A percentile compares a stretch with the other conserved stretches of the same genome.
Evolutionary conservation across 2,888 invertebrate genomes (phyloP).

Genomic region (Chrysotoxum bicinctum): DNA sequence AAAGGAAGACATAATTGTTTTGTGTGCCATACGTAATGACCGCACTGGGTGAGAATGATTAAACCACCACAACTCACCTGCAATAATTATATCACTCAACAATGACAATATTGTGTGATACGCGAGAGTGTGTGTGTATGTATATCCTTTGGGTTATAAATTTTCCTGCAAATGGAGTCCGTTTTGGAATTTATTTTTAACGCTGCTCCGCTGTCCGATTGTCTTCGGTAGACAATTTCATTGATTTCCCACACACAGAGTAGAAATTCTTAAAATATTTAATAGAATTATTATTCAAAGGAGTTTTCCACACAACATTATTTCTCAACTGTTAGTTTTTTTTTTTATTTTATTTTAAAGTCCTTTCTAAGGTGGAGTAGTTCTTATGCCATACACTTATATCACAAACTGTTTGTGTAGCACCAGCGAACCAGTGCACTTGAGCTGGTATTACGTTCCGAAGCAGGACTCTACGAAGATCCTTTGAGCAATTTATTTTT

Average conservation of each 20-base stretch:
- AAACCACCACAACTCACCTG: constrained; percentile 65
- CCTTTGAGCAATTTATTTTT: constrained; percentile 43
- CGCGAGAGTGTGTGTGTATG: not conserved
- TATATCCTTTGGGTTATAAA: constrained; percentile 36
- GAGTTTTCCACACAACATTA: not conserved
- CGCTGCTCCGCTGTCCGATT: constrained; percentile 20
- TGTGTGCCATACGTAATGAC: constrained; percentile 52
- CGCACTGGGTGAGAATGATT: constrained; percentile 56
- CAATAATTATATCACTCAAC: constrained; percentile 60
- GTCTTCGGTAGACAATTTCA: constrained; percentile 40
- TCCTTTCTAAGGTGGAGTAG: constrained; percentile 37
- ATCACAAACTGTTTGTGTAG: constrained; percentile 26
- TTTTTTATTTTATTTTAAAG: not conserved
- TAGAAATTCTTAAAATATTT: constrained; percentile 17
- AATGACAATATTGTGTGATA: not conserved
- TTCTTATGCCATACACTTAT: constrained; percentile 24
- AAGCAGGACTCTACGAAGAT: constrained; percentile 15
- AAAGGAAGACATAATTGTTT: constrained; percentile 21
- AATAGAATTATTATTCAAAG: constrained; percentile 35
- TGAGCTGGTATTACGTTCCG: constrained; percentile 33
- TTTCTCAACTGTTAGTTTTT: constrained; percentile 3
- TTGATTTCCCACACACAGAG: constrained; percentile 13
- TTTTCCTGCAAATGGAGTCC: constrained; percentile 67
- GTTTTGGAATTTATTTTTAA: constrained; percentile 52
- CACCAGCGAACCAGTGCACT: constrained; percentile 30